phyloP scores from a whole-genome alignment of 30 jellyfish, hydroid and myxozoan genomes.

The Chrysaora quinquecirrha region DNA sequence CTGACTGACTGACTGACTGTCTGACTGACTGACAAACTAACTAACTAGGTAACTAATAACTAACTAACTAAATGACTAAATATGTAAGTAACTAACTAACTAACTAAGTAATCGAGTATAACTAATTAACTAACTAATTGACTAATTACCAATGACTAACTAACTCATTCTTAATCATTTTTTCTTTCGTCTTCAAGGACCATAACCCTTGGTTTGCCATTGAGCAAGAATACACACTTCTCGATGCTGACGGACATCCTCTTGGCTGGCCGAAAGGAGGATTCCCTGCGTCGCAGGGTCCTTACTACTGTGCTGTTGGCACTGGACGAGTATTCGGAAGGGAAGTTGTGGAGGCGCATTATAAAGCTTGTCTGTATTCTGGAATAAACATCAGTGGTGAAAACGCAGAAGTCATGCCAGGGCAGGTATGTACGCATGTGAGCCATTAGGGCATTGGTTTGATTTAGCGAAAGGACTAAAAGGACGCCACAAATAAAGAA shows the following conservation, averaged over 20 bases:
- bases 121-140: too few species aligned
- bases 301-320: slow-evolving; percentile 97
- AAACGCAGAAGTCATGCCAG: slow-evolving; percentile 99
- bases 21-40: too few species aligned
- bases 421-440: slow-evolving; percentile 58
- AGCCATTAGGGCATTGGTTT: background rate
- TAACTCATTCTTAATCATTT: too few species aligned
- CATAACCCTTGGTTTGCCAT: slow-evolving; percentile 94
- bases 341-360: slow-evolving; percentile 98
- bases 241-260: slow-evolving; percentile 93
- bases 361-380: slow-evolving; percentile 92
- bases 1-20: too few species aligned
- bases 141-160: too few species aligned
- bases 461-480: too few species aligned
- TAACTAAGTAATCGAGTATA: too few species aligned
- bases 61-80: too few species aligned
- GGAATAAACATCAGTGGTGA: slow-evolving; percentile 92
- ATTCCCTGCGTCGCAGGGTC: slow-evolving; percentile 97
- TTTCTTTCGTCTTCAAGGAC: too few species aligned
- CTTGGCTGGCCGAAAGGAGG: slow-evolving; percentile 99
- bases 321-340: slow-evolving; percentile 93
- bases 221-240: slow-evolving; percentile 96
- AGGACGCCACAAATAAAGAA: too few species aligned
- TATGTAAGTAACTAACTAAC: too few species aligned
- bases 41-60: too few species aligned